Evolutionary conservation across 2,888 invertebrate genomes (phyloP).

Genomic region (Agapostemon virescens): DNA sequence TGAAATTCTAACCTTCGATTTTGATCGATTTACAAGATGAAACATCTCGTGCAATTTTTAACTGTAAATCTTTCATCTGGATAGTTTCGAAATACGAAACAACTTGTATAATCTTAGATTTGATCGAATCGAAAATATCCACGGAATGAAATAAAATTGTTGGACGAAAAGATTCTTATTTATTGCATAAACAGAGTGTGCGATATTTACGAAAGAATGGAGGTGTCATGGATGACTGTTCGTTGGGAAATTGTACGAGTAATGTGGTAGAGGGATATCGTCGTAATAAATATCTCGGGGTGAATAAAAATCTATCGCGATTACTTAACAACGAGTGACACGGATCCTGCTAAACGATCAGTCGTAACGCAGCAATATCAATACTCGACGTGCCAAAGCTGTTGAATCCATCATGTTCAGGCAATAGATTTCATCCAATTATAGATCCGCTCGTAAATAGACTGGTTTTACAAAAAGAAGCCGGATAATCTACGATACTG

Average conservation of each 20-base stretch:
- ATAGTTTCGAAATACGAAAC: neutral
- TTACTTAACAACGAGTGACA: constrained; percentile 1
- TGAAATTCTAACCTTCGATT: too few species aligned
- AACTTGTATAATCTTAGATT: too few species aligned
- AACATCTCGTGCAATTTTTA: neutral
- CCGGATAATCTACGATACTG: neutral
- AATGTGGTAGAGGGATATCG: neutral
- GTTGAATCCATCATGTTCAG: neutral
- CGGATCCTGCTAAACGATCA: neutral
- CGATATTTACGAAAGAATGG: neutral
- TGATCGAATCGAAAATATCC: too few species aligned
- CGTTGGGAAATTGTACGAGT: neutral
- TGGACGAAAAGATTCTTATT: neutral
- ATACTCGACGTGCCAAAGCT: neutral
- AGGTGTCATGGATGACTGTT: neutral
- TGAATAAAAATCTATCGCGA: neutral
- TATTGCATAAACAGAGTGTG: neutral
- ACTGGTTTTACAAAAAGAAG: neutral
- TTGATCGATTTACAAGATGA: too few species aligned
- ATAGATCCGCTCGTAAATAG: constrained; percentile 42
- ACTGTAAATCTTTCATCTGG: neutral
- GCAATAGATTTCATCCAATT: constrained; percentile 58
- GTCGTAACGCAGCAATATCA: too few species aligned
- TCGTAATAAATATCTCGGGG: neutral
- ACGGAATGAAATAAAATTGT: too few species aligned